Evolutionary conservation across 2,888 invertebrate species (phyloP), one percentile per base, ranked within the genome.

Genomic region (Scrobipalpa costella): DNA sequence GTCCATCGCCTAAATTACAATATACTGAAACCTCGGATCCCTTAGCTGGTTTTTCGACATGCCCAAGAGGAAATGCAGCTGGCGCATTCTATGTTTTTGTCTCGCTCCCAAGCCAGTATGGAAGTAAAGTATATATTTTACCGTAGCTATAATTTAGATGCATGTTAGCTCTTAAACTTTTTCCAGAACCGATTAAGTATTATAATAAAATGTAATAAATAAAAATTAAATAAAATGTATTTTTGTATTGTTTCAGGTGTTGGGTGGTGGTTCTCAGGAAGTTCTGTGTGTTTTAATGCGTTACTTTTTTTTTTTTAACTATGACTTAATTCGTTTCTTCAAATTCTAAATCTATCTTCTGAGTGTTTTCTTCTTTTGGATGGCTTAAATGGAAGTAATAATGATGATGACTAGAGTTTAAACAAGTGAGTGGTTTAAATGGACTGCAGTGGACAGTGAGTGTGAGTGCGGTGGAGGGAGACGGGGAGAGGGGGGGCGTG

Each of bases 321-420:
- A 49, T 49, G 49, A 15, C 44, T 44, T 44, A 44, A n/a, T 44
- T 44, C 5, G 44, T 49, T 19, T 49, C 15, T 49, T 49, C 17
- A 5, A 9, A 17, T 49, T 49, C 49, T 6, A 9, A 7, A 15
- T 17, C 19, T 1, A 21, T 49, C 17, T 1, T 44, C n/a, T 44
- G 5, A 1, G 44, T 7, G 7, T n/a, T 15, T 44, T n/a, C n/a
- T n/a, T n/a, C n/a, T 7, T 7, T 9, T 44, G n/a, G n/a, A n/a
- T 44, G 3, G 15, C 15, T 6, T n/a, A 44, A 44, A 44, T 44
- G 44, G n/a, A 44, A 9, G 50, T 15, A 19, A 19, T 50, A 50
- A 21, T 50, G 21, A 50, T 17, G 8, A 50, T 17, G 15, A 27
- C 27, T 44, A 44, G 44, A 44, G n/a, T 44, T 15, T 49, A 9